Evolutionary conservation across 2,888 invertebrate genomes (phyloP).

Genomic region (Lamproptera curius): DNA sequence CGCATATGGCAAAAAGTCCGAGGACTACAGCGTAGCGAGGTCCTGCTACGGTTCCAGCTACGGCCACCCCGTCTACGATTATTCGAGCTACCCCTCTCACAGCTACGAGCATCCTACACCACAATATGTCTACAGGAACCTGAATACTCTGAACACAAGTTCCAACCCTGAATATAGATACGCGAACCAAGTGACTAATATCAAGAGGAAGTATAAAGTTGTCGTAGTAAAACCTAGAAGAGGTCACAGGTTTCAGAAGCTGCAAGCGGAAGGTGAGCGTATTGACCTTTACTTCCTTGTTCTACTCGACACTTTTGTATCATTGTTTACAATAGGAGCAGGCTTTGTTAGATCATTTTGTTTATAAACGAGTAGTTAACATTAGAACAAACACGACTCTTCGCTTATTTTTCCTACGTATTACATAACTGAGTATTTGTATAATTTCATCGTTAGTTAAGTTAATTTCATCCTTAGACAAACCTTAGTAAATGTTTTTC

Average conservation of each 20-base stretch:
- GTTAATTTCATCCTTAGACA: no score
- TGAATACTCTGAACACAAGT: slow-evolving; percentile 38
- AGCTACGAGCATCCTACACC: slow-evolving; percentile 14
- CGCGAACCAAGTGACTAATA: slow-evolving; percentile 49
- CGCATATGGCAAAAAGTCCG: slow-evolving; percentile 31
- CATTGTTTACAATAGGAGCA: no score
- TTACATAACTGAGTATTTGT: no score
- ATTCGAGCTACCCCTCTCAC: neutral
- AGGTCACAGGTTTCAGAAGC: slow-evolving; percentile 34
- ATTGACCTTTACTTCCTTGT: no score
- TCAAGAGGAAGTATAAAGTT: slow-evolving; percentile 53
- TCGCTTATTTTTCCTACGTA: no score
- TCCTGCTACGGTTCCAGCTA: slow-evolving; percentile 18
- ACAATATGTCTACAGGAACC: slow-evolving; percentile 34
- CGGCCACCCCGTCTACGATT: neutral
- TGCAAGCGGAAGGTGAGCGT: slow-evolving; percentile 40
- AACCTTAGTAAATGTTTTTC: no score
- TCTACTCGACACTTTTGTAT: no score
- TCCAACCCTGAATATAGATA: slow-evolving; percentile 40
- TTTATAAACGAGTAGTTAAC: no score
- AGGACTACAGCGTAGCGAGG: slow-evolving; percentile 9
- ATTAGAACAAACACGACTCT: no score
- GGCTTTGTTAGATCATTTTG: no score
- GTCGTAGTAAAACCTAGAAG: slow-evolving; percentile 44
- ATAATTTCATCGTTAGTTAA: no score